A percentile compares a stretch with the other conserved stretches of the same genome.
These are phyloP conservation scores for Homarus gammarus DNA, from an alignment of 2,888 invertebrate species.

Conservation along the genomic window DNA sequence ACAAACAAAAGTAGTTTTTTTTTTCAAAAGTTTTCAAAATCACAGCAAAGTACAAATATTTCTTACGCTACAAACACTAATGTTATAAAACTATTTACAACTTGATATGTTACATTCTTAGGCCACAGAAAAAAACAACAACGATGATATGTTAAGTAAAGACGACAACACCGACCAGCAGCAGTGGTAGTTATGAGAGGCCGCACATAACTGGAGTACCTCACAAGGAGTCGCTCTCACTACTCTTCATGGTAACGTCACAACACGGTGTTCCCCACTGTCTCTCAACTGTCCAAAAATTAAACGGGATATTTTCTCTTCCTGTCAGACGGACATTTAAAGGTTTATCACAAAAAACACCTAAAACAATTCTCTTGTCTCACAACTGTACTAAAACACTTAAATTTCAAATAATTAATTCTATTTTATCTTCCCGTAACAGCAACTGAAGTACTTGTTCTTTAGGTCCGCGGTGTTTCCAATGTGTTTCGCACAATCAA, in stretches of 20 bases:
- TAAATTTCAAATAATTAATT: too few relatives aligned
- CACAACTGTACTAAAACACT: too few relatives aligned
- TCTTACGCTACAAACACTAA: neutral
- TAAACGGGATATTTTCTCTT: too few relatives aligned
- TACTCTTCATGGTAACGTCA: constrained; percentile 8
- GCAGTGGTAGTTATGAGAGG: too few relatives aligned
- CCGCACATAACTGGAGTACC: too few relatives aligned
- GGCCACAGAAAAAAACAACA: constrained; percentile 14
- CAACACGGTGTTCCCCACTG: too few relatives aligned
- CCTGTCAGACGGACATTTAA: too few relatives aligned
- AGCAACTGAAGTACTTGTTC: too few relatives aligned
- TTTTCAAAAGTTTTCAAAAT: neutral
- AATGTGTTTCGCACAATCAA: neutral
- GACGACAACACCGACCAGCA: neutral
- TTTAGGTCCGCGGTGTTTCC: neutral
- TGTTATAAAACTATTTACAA: constrained; percentile 33
- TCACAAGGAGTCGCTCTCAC: constrained; percentile 1
- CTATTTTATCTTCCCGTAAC: too few relatives aligned
- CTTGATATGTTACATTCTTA: constrained; percentile 37
- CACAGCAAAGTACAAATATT: neutral
- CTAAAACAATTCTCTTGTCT: too few relatives aligned
- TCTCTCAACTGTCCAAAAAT: too few relatives aligned
- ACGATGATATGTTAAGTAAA: constrained; percentile 15
- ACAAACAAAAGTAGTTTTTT: constrained; percentile 6
- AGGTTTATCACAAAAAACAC: too few relatives aligned